A percentile compares a stretch with the other conserved stretches of the same genome.
phyloP scores from a whole-genome alignment of 2,113 vertebrate genomes.

The Tyrannus savana region DNA sequence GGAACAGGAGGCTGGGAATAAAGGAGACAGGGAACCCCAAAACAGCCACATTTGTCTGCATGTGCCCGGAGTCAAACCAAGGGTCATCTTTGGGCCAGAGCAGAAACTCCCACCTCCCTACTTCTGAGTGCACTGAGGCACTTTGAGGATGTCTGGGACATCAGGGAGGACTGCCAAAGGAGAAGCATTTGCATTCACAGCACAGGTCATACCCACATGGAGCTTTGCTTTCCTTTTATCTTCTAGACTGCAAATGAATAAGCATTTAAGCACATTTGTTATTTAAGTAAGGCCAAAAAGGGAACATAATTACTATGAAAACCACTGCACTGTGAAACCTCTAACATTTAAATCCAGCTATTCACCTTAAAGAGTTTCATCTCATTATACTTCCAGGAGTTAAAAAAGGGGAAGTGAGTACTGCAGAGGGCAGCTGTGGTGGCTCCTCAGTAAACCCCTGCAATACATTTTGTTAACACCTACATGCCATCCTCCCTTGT shows the following conservation, averaged over 20 bases:
- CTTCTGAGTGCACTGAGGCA: not conserved
- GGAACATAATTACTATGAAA: not conserved
- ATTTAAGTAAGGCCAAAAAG: slow-evolving; percentile 21
- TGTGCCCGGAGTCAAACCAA: not conserved
- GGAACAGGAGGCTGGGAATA: not conserved
- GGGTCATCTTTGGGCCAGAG: not conserved
- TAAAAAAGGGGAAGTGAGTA: not conserved
- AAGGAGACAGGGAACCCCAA: not conserved
- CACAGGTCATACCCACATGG: not conserved
- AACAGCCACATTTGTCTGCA: not conserved
- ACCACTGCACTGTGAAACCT: not conserved
- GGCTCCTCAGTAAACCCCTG: not conserved
- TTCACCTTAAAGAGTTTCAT: not conserved
- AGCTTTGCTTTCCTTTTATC: not conserved
- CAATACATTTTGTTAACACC: not conserved
- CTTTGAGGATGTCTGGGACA: not conserved
- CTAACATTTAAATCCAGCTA: not conserved
- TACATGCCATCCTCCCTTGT: not conserved
- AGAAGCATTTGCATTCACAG: not conserved
- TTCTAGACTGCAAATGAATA: not conserved
- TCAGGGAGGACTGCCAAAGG: fast-evolving
- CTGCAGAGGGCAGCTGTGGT: not conserved
- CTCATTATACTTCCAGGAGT: not conserved
- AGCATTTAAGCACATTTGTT: not conserved
- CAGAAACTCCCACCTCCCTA: not conserved